phyloP scores from a whole-genome alignment of 2,888 invertebrate genomes.

The Hybos culiciformis region DNA sequence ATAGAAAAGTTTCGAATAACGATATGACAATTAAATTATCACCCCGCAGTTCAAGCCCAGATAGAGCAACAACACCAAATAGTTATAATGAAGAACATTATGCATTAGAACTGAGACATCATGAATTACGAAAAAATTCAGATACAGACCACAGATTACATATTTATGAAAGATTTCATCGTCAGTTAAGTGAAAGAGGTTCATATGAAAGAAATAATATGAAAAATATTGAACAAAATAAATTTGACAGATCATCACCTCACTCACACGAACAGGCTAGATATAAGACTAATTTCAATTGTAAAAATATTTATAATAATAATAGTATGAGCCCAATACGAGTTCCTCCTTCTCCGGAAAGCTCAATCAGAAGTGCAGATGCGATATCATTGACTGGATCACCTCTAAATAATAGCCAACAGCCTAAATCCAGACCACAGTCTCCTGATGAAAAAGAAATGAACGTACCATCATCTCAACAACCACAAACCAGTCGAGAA shows the following conservation, averaged over 20 bases:
- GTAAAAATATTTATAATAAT: background rate
- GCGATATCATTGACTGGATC: slow-evolving; percentile 10
- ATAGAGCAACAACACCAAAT: slow-evolving; percentile 12
- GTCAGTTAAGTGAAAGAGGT: no score
- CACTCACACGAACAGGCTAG: no score
- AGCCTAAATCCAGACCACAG: slow-evolving; percentile 5
- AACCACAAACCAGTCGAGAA: slow-evolving; percentile 22
- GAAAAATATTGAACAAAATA: background rate
- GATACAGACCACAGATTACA: no score
- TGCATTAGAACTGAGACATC: slow-evolving; percentile 22
- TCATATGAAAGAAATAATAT: no score
- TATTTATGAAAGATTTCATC: no score
- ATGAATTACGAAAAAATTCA: slow-evolving; percentile 6
- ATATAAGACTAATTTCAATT: no score
- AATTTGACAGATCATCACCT: background rate
- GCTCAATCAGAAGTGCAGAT: slow-evolving; percentile 2
- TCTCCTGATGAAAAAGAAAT: slow-evolving; percentile 14
- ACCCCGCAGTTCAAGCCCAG: slow-evolving; percentile 13
- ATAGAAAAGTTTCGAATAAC: slow-evolving; percentile 22
- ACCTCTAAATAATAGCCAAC: slow-evolving; percentile 10
- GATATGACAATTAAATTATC: slow-evolving; percentile 8
- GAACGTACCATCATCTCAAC: slow-evolving; percentile 4
- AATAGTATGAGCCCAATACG: slow-evolving; percentile 5
- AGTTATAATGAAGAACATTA: slow-evolving; percentile 15
- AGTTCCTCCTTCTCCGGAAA: slow-evolving; percentile 2